Percentiles rank a stretch among this genome's conserved stretches.
phyloP scores from a whole-genome alignment of 2,113 vertebrate genomes.

The Emydocephalus ijimae region DNA sequence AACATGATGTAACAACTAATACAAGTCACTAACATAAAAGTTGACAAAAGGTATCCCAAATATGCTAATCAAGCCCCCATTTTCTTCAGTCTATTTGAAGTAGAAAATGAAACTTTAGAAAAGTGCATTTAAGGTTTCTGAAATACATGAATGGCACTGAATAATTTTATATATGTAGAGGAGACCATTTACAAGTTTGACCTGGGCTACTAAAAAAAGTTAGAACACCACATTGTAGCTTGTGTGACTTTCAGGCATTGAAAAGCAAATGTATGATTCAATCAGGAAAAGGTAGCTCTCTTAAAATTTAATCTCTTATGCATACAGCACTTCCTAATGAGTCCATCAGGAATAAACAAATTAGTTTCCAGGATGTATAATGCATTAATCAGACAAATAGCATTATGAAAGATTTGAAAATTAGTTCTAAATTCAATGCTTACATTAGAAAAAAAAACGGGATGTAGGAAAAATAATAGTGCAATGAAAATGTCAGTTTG shows the following conservation, averaged over 20 bases:
- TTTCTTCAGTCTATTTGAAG: not conserved
- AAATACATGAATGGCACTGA: not conserved
- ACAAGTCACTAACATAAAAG: no score
- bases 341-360: conserved; percentile 77
- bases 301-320: conserved; percentile 71
- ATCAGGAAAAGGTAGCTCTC: conserved; percentile 66
- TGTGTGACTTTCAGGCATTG: conserved; percentile 56
- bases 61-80: not conserved
- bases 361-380: conserved; percentile 75
- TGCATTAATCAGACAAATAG: conserved; percentile 79
- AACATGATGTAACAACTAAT: not conserved
- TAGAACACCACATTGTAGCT: conserved; percentile 34
- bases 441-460: conserved; percentile 50
- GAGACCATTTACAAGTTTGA: not conserved
- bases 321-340: conserved; percentile 70
- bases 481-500: conserved; percentile 60
- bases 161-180: not conserved
- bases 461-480: conserved; percentile 51
- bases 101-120: not conserved
- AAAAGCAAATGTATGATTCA: conserved; percentile 63
- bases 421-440: conserved; percentile 65
- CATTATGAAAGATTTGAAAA: conserved; percentile 77
- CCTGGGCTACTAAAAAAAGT: conserved; percentile 27
- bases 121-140: not conserved
- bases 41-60: not conserved